A percentile compares a stretch with the other conserved stretches of the same genome.
These are phyloP conservation scores for Eustalomyia histrio DNA, from an alignment of 2,888 invertebrate genomes.

Conservation along the genomic window DNA sequence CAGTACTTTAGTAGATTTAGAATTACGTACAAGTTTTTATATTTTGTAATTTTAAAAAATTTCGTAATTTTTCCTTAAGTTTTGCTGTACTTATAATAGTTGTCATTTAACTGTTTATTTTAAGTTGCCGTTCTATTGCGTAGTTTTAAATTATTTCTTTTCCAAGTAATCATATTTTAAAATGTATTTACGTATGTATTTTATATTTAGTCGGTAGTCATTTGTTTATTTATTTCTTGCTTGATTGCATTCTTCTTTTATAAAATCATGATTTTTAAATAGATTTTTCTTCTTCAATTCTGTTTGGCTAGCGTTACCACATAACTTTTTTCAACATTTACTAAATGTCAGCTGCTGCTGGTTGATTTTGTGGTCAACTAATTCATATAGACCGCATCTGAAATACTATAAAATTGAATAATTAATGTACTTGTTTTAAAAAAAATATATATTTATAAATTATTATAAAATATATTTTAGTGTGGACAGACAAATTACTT, in stretches of 20 bases:
- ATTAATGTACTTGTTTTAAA: slow-evolving; percentile 8
- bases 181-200: background rate
- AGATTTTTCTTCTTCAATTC: slow-evolving; percentile 16
- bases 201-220: background rate
- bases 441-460: background rate
- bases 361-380: slow-evolving; percentile 37
- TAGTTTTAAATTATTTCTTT: slow-evolving; percentile 1
- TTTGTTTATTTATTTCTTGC: slow-evolving; percentile 51
- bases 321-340: background rate
- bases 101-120: slow-evolving; percentile 41
- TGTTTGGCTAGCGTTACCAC: background rate
- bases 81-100: slow-evolving; percentile 15
- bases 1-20: slow-evolving; percentile 7
- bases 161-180: slow-evolving; percentile 1
- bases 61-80: slow-evolving; percentile 12
- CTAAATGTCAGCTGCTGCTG: slow-evolving; percentile 27
- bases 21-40: slow-evolving; percentile 1
- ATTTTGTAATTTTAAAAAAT: slow-evolving; percentile 7
- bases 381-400: slow-evolving; percentile 21
- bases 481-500: no score
- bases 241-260: slow-evolving; percentile 56
- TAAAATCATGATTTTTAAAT: slow-evolving; percentile 9
- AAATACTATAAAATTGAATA: slow-evolving; percentile 7
- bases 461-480: no score
- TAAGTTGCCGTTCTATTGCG: background rate